A percentile compares a stretch with the other conserved stretches of the same genome.
phyloP scores from a whole-genome alignment of 2,888 invertebrate genomes.

The Meloe dianella region DNA sequence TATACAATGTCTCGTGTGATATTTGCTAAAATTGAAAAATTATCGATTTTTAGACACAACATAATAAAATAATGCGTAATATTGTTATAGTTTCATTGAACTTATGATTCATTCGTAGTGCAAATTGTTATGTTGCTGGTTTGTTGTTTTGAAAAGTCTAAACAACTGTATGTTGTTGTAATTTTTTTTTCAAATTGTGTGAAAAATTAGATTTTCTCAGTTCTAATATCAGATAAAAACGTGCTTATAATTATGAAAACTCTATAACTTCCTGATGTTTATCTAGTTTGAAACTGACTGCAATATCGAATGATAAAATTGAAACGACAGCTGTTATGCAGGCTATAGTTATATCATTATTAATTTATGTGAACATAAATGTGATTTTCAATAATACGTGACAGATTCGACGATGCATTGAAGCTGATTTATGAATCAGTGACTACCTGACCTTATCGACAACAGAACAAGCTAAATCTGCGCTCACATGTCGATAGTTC shows the following conservation, averaged over 20 bases:
- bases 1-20: not conserved
- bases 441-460: not conserved
- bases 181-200: not conserved
- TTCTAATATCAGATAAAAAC: not conserved
- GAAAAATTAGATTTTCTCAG: not conserved
- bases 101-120: slow-evolving; percentile 4
- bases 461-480: not conserved
- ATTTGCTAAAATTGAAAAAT: slow-evolving; percentile 12
- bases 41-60: slow-evolving; percentile 12
- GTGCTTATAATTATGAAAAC: not conserved
- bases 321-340: not conserved
- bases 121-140: not conserved
- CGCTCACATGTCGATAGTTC: not conserved
- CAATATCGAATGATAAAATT: not conserved
- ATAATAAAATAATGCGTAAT: slow-evolving; percentile 12
- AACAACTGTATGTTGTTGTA: too few species aligned
- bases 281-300: not conserved
- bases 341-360: not conserved
- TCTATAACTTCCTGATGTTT: slow-evolving; percentile 8
- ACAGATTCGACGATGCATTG: not conserved
- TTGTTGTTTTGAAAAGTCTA: too few species aligned
- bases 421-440: not conserved
- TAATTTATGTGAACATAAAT: slow-evolving; percentile 2
- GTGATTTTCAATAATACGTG: not conserved
- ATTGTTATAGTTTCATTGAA: slow-evolving; percentile 15